phyloP scores from a whole-genome alignment of 2,113 vertebrate genomes.

The Piaya cayana region DNA sequence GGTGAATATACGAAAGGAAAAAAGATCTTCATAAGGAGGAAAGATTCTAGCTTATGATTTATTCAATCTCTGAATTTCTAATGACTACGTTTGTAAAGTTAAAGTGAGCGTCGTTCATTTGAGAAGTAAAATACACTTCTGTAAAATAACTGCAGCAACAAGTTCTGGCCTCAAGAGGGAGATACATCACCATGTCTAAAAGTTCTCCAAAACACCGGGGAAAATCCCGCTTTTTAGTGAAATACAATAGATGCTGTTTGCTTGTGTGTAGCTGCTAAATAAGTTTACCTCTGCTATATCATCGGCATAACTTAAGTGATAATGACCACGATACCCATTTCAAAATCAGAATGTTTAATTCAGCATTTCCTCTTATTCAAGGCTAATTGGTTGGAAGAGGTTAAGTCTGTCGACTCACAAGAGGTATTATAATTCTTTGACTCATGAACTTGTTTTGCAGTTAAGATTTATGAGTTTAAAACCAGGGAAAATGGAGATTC shows the following conservation, averaged over 20 bases:
- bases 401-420: background rate
- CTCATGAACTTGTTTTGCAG: slow-evolving; percentile 26
- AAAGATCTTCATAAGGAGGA: background rate
- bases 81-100: background rate
- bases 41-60: background rate
- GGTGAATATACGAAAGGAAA: background rate
- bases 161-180: slow-evolving; percentile 64
- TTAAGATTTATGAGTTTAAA: background rate
- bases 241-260: background rate
- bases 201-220: background rate
- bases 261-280: background rate
- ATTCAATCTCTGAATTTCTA: background rate
- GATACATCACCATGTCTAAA: slow-evolving; percentile 5
- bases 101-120: background rate
- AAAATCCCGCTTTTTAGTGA: background rate
- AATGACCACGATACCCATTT: background rate
- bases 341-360: background rate
- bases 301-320: background rate
- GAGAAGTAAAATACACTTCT: background rate
- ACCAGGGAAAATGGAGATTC: background rate
- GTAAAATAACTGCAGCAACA: background rate
- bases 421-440: slow-evolving; percentile 26
- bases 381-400: slow-evolving; percentile 23
- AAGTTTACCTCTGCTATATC: slow-evolving; percentile 36
- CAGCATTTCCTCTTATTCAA: background rate